Base-by-base conservation (phyloP, 2,113 vertebrate species). In the Vimba vimba region DNA sequence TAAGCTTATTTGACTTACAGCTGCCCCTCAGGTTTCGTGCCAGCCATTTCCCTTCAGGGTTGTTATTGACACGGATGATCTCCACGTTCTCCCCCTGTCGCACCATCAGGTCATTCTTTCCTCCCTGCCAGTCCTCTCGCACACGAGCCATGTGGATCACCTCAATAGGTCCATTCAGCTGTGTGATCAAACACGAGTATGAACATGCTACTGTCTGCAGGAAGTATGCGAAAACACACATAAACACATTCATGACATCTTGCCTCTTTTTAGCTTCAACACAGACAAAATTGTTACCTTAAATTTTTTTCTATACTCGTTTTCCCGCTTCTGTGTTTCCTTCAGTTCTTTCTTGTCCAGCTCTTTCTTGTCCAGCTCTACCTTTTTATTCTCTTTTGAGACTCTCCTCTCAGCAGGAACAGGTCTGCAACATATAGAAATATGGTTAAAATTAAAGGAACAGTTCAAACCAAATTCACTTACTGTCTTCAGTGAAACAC, bases 21-120 rank as follows among this genome's bases (percentile, higher is more conserved):
- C 12, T 86, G 82, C 92, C 90, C 94, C 92, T 89, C 19, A 91
- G 3, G 3, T 93, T 91, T 39, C 94, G 93, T 21, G 93, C 94
- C 80, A 95, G 73, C 94, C 95, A 96, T 90, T 90, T 95, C 4
- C 95, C 94, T 66, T 87, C 92, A 0, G 95, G 95, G 82, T 94
- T 96, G 66, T 94, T 88, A 25, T 93, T 93, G 36, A 95, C 90
- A 45, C 95, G 87, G 4, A 96, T 69, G 43, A 96, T 95, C 85
- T 96, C 94, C 74, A 96, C 91, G 1, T 19, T 90, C 0, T 95
- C 94, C 1, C 94, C 95, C 75, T 94, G 91, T 6, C 62, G 87
- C 4, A 95, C 92, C 0, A 68, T 87, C 23, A 96, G 92, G 62
- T 95, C 95, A 25, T 92, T 91, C 84, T 94, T 95, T 8, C 91